Percentiles rank a stretch among this genome's conserved stretches.
Evolutionary conservation across 1,140 invertebrate species (phyloP).

Genomic region (Drosophila lini): DNA sequence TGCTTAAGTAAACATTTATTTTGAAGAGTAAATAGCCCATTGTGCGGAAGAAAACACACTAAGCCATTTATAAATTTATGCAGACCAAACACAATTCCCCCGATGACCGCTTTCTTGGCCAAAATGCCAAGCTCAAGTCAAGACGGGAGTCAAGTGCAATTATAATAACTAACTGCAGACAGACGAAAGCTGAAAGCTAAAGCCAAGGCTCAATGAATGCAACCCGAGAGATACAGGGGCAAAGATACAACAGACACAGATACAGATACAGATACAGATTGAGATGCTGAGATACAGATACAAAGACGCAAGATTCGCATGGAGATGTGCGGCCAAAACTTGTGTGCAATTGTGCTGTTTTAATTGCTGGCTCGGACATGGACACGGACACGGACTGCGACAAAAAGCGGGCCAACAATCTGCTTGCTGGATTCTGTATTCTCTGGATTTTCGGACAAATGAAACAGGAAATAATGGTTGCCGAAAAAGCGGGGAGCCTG

Average conservation of each 20-base stretch:
- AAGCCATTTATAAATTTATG: constrained; percentile 47
- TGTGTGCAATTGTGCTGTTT: constrained; percentile 77
- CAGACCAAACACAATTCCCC: constrained; percentile 38
- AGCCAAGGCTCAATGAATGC: constrained; percentile 37
- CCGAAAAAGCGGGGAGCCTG: constrained; percentile 9
- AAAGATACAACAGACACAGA: constrained; percentile 10
- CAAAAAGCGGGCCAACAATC: constrained; percentile 37
- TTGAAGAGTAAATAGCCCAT: constrained; percentile 18
- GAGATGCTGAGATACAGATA: constrained; percentile 7
- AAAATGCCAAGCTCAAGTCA: constrained; percentile 18
- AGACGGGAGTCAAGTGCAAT: constrained; percentile 52
- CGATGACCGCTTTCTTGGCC: constrained; percentile 21
- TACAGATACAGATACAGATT: constrained; percentile 5
- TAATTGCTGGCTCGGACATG: constrained; percentile 68
- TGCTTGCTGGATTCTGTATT: background rate
- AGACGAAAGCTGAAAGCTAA: constrained; percentile 23
- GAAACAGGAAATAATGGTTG: constrained; percentile 33
- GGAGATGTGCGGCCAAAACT: constrained; percentile 49
- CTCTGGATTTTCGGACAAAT: constrained; percentile 29
- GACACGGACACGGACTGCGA: constrained; percentile 30
- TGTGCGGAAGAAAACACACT: constrained; percentile 34
- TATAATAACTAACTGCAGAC: constrained; percentile 50
- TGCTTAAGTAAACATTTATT: constrained; percentile 36
- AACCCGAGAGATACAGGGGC: constrained; percentile 2
- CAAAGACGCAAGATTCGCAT: constrained; percentile 20